These are phyloP conservation scores for Brachionus plicatilis DNA, from an alignment of 1,140 invertebrate species.

Conservation along the genomic window DNA sequence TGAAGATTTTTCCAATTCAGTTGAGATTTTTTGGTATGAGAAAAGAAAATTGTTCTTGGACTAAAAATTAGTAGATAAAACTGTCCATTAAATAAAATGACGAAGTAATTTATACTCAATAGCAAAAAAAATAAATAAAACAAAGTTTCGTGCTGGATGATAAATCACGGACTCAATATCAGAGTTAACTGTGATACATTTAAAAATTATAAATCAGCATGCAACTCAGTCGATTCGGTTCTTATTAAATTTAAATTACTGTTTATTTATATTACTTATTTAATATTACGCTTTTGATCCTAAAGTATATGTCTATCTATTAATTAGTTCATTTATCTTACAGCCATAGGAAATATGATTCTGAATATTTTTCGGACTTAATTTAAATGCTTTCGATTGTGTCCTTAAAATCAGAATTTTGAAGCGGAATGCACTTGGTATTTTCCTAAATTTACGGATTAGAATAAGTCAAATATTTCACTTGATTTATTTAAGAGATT, in stretches of 20 bases:
- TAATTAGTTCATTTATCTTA: slow-evolving; percentile 22
- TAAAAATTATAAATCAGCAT: slow-evolving; percentile 22
- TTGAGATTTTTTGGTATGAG: background rate
- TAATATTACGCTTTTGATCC: slow-evolving; percentile 21
- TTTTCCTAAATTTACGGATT: background rate
- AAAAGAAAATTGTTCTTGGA: background rate
- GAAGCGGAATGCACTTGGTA: background rate
- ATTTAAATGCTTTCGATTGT: background rate
- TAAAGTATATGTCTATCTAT: slow-evolving; percentile 13
- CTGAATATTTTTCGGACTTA: background rate
- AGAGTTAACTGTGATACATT: slow-evolving; percentile 14
- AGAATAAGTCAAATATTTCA: background rate
- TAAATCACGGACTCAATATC: background rate
- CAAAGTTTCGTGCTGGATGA: background rate
- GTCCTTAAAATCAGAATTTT: background rate
- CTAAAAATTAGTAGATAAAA: background rate
- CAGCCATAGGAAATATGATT: background rate
- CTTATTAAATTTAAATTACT: slow-evolving; percentile 18
- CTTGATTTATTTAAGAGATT: background rate
- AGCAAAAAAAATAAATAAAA: background rate
- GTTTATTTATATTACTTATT: slow-evolving; percentile 30
- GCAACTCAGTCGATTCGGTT: background rate
- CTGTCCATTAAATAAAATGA: slow-evolving; percentile 27
- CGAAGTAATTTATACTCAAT: slow-evolving; percentile 5
- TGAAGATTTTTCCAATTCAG: slow-evolving; percentile 14